A percentile compares a stretch with the other conserved stretches of the same genome.
Conservation (phyloP, 1,140 invertebrate species). For the Olivierus martensii region DNA sequence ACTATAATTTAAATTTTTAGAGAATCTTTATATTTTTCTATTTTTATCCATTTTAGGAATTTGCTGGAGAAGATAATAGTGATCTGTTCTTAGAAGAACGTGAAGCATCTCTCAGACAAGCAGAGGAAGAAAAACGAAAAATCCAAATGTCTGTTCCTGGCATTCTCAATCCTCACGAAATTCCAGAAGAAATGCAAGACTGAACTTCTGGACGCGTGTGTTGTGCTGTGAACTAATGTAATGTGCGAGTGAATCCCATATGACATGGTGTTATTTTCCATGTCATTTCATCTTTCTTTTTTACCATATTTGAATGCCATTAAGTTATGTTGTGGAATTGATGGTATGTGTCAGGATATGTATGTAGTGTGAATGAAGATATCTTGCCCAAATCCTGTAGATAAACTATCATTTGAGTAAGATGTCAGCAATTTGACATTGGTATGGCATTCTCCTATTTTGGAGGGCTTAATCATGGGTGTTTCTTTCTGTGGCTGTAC, state of each 20-base stretch:
- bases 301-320: constrained; percentile 1
- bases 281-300: constrained; percentile 5
- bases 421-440: too few relatives aligned
- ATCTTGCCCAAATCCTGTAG: constrained; percentile 16
- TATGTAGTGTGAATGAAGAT: constrained; percentile 12
- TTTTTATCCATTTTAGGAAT: constrained; percentile 56
- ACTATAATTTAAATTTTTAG: too few relatives aligned
- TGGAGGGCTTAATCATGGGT: too few relatives aligned
- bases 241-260: constrained; percentile 6
- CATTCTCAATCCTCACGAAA: constrained; percentile 91
- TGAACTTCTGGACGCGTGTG: neutral
- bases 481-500: too few relatives aligned
- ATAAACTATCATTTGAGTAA: constrained; percentile 7
- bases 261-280: neutral
- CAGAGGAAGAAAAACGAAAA: constrained; percentile 85
- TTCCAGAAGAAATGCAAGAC: constrained; percentile 97
- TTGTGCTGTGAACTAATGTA: neutral
- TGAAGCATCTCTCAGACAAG: constrained; percentile 66
- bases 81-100: constrained; percentile 95
- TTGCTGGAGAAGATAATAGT: constrained; percentile 91
- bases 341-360: constrained; percentile 2
- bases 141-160: constrained; percentile 89
- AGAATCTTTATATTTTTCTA: too few relatives aligned
- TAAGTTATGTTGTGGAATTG: neutral
- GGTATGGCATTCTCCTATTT: too few relatives aligned